Conservation (phyloP, 2,888 invertebrate species). For the Ctena decussata region DNA sequence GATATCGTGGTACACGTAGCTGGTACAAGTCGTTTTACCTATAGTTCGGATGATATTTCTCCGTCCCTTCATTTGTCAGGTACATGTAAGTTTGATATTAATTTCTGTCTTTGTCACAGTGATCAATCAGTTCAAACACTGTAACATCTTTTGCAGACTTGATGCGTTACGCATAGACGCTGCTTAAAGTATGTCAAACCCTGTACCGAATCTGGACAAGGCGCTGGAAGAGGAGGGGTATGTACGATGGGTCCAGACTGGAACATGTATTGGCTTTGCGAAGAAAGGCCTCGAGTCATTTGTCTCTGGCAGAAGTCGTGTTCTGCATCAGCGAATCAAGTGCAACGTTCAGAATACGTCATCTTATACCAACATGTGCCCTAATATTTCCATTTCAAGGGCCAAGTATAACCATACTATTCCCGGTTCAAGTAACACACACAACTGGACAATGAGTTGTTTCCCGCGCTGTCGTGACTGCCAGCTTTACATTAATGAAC, state of each 20-base stretch:
- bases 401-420: neutral
- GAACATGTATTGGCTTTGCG: neutral
- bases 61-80: no score
- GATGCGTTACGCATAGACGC: no score
- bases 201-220: no score
- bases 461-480: neutral
- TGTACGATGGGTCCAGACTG: neutral
- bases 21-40: no score
- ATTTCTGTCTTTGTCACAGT: no score
- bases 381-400: neutral
- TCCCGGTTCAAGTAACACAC: neutral
- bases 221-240: neutral
- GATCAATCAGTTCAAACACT: no score
- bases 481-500: neutral
- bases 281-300: neutral
- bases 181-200: no score
- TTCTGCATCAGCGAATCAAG: neutral
- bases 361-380: neutral
- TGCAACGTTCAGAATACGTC: neutral
- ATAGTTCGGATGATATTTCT: no score
- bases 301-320: neutral
- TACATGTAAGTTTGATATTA: no score
- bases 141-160: no score
- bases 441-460: neutral
- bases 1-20: no score